A percentile compares a stretch with the other conserved stretches of the same genome.
phyloP scores from a whole-genome alignment of 2,797 vertebrate genomes.

The Anas capensis region DNA sequence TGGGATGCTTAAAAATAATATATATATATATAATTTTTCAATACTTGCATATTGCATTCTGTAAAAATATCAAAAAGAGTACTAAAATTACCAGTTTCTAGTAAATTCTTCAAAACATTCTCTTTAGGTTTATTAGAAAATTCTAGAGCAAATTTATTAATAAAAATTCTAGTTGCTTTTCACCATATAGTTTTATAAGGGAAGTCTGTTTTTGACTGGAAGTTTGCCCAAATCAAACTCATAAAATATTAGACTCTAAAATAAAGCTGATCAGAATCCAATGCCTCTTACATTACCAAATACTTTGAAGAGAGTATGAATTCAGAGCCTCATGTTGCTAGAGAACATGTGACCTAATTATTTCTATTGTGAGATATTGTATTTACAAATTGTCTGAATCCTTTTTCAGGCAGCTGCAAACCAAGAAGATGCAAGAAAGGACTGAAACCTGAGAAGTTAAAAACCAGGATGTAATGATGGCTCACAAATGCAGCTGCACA shows the following conservation, averaged over 20 bases:
- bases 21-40: not conserved
- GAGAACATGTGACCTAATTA: not conserved
- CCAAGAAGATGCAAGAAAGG: not conserved
- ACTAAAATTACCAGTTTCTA: not conserved
- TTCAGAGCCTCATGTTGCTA: not conserved
- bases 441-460: not conserved
- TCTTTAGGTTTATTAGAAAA: slow-evolving; percentile 20
- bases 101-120: not conserved
- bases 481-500: not conserved
- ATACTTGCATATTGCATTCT: not conserved
- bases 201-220: slow-evolving; percentile 7
- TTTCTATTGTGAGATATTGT: not conserved
- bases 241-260: slow-evolving; percentile 36
- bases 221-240: not conserved
- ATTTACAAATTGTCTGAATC: not conserved
- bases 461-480: not conserved
- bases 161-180: slow-evolving; percentile 22
- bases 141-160: not conserved
- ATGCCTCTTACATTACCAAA: slow-evolving; percentile 9
- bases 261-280: slow-evolving; percentile 17
- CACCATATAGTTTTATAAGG: not conserved
- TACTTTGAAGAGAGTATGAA: not conserved
- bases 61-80: not conserved
- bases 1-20: not conserved
- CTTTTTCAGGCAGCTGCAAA: not conserved